Base-by-base conservation (phyloP, 30 jellyfish, hydroid and myxozoan genomes). In the Hydractinia echinata region DNA sequence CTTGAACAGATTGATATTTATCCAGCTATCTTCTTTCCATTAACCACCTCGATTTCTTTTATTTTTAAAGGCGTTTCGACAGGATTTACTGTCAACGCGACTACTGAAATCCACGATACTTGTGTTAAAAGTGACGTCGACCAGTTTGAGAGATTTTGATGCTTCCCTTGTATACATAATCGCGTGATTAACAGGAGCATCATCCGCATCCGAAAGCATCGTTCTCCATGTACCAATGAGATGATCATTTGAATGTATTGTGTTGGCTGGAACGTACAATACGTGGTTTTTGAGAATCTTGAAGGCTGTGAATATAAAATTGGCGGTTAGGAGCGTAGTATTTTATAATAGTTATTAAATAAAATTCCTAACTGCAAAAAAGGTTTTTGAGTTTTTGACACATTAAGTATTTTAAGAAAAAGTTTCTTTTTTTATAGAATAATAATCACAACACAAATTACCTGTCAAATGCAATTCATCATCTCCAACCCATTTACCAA, bases 241-340 rank as follows among this genome's bases (percentile, higher is more conserved):
- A 64, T 64, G 74, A 64, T 64, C 74, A 51, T 64, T 64, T 13
- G 74, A 64, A 51, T 64, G 74, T 7, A 64, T 64, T 64, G 74
- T 64, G 74, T 64, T 64, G 19, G 74, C 51, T 64, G 74, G 74
- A 64, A 64, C 74, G 39, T 64, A 64, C 74, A 64, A 13, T 13
- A 64, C 74, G 16, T 64, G 74, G 74, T 64, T 64, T 51, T 64
- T 64, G 0, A 51, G 74, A 64, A 64, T 64, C 16, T 64, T 64
- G 16, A 64, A 64, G 16, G 74, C 74, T 64, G 18, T 13, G 4
- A 64, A 64, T 30, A 30, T 30, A 30, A 30, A 30, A 30, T 30
- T 0, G 44, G 2, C 1, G 44, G 44, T 30, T 30, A 30, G 44
- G 44, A 30, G 44, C 44, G 44, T 30, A 30, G 44, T 2, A 30